A percentile compares a stretch with the other conserved stretches of the same genome.
Evolutionary conservation across 2,797 vertebrate genomes (phyloP).

Genomic region (Acropternis orthonyx): DNA sequence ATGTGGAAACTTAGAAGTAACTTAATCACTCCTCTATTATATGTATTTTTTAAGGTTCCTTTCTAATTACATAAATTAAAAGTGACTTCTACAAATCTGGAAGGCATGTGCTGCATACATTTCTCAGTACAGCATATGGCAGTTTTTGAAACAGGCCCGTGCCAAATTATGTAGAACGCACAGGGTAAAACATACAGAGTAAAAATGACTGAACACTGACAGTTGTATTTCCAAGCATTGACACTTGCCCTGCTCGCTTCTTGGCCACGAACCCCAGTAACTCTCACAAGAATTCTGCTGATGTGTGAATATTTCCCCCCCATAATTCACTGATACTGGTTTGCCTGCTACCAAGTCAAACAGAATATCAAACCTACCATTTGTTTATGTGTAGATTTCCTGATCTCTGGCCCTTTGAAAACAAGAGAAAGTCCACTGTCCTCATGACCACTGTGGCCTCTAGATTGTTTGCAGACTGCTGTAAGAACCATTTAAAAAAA

Average conservation of each 20-base stretch:
- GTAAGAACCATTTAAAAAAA: neutral
- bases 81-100: neutral
- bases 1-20: neutral
- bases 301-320: neutral
- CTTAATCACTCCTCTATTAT: neutral
- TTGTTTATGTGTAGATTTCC: neutral
- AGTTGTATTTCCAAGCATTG: neutral
- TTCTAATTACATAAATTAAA: neutral
- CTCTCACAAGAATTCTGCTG: neutral
- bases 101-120: neutral
- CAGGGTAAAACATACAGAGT: neutral
- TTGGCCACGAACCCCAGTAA: fast-evolving
- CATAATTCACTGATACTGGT: neutral
- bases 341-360: neutral
- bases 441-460: neutral
- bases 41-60: neutral
- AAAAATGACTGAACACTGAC: neutral
- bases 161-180: neutral
- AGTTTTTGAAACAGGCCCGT: neutral
- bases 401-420: neutral
- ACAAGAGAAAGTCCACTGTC: neutral
- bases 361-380: neutral
- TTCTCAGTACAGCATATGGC: neutral
- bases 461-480: neutral
- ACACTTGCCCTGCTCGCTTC: neutral